Percentiles rank a stretch among this genome's conserved stretches.
phyloP scores from a whole-genome alignment of 2,888 invertebrate genomes.

The Parascotia fuliginaria region DNA sequence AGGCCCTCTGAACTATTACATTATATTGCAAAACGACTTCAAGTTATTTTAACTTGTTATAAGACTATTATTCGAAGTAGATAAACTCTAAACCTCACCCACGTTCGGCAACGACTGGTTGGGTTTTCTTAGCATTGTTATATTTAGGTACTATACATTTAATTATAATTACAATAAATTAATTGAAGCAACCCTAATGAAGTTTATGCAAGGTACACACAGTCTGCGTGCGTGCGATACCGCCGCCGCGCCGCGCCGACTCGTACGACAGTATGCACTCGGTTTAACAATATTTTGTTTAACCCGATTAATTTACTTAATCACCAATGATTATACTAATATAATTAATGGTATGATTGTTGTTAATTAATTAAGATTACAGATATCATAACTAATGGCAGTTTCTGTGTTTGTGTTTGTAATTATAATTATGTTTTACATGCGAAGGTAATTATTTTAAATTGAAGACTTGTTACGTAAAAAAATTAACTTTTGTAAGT shows the following conservation, averaged over 20 bases:
- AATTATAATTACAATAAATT: background rate
- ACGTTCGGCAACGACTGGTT: too few relatives aligned
- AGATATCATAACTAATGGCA: background rate
- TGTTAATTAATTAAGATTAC: constrained; percentile 9
- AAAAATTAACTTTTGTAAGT: too few relatives aligned
- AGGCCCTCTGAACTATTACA: too few relatives aligned
- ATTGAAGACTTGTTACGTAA: too few relatives aligned
- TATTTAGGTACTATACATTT: too few relatives aligned
- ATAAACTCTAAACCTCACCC: too few relatives aligned
- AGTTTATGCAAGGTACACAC: constrained; percentile 26
- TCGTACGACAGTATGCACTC: constrained; percentile 16
- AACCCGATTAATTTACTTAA: background rate
- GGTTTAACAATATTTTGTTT: constrained; percentile 13
- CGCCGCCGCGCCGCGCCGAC: constrained; percentile 14
- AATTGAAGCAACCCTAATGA: constrained; percentile 22
- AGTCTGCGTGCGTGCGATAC: constrained; percentile 25
- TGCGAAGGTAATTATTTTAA: too few relatives aligned
- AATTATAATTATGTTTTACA: background rate
- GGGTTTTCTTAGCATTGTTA: too few relatives aligned
- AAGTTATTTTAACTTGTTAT: too few relatives aligned
- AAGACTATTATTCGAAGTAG: too few relatives aligned
- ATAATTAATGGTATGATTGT: constrained; percentile 14
- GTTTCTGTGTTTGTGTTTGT: background rate
- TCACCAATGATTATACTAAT: constrained; percentile 5
- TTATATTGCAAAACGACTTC: too few relatives aligned